Conservation (phyloP, 92 coral and sea anemone genomes). For the Isaurus tuberculatus region DNA sequence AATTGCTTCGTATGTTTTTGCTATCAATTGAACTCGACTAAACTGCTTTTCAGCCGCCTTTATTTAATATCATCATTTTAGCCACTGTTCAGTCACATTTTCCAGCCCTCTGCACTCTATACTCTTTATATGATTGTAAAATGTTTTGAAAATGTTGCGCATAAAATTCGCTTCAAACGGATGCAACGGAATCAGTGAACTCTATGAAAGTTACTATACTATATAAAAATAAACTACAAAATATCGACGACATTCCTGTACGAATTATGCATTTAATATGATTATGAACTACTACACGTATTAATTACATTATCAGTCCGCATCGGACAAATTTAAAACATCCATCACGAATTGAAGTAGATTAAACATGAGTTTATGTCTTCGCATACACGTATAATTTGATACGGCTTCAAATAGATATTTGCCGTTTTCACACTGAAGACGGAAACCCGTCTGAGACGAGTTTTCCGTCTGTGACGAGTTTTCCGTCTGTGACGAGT, state of each 20-base stretch:
- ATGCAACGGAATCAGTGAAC: neutral
- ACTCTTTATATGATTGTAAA: neutral
- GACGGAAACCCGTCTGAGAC: too few species aligned
- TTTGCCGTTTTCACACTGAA: too few species aligned
- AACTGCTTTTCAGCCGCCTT: neutral
- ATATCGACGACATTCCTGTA: neutral
- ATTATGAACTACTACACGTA: too few species aligned
- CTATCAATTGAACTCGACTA: neutral
- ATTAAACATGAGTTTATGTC: too few species aligned
- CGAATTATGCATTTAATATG: too few species aligned
- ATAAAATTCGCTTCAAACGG: neutral
- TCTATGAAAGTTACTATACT: slow-evolving; percentile 1
- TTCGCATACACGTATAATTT: too few species aligned
- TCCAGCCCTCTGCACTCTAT: slow-evolving; percentile 1
- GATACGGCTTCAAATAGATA: too few species aligned
- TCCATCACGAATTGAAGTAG: too few species aligned
- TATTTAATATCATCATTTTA: neutral
- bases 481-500: too few species aligned
- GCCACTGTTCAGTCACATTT: neutral
- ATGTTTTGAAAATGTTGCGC: neutral
- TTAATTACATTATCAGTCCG: too few species aligned
- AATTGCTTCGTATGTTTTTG: neutral
- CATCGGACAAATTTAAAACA: too few species aligned
- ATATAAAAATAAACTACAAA: neutral
- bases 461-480: too few species aligned